Percentiles rank a stretch among this genome's conserved stretches.
phyloP scores from a whole-genome alignment of 2,797 vertebrate genomes.

The Labroides dimidiatus region DNA sequence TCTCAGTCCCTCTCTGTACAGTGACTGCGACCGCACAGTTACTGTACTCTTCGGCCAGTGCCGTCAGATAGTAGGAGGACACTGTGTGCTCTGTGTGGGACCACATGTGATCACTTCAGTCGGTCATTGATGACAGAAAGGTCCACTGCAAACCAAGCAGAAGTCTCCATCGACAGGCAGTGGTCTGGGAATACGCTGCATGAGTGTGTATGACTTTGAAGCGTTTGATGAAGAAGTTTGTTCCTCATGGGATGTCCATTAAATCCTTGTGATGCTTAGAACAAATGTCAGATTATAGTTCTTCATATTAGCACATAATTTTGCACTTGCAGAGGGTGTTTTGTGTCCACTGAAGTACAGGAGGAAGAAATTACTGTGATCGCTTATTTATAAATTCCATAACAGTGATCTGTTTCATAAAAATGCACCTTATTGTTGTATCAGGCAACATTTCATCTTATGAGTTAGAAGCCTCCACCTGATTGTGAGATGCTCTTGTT shows the following conservation, averaged over 20 bases:
- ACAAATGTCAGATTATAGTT: too few species aligned
- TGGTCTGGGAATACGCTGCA: neutral
- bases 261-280: neutral
- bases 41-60: constrained; percentile 5
- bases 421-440: neutral
- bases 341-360: neutral
- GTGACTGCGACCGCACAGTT: neutral
- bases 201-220: neutral
- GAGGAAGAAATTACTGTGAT: neutral
- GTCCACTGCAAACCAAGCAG: neutral
- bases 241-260: neutral
- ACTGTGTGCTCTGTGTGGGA: constrained; percentile 46
- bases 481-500: too few species aligned
- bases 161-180: neutral
- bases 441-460: neutral
- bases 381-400: neutral
- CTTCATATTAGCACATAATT: neutral
- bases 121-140: constrained; percentile 18
- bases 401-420: neutral
- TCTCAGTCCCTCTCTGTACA: neutral
- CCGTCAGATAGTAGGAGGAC: constrained; percentile 42
- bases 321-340: neutral
- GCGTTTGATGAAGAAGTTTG: neutral
- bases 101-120: constrained; percentile 54
- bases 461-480: neutral